These are phyloP conservation scores for Malacosoma neustria DNA, from an alignment of 2,888 invertebrate species.

Conservation along the genomic window DNA sequence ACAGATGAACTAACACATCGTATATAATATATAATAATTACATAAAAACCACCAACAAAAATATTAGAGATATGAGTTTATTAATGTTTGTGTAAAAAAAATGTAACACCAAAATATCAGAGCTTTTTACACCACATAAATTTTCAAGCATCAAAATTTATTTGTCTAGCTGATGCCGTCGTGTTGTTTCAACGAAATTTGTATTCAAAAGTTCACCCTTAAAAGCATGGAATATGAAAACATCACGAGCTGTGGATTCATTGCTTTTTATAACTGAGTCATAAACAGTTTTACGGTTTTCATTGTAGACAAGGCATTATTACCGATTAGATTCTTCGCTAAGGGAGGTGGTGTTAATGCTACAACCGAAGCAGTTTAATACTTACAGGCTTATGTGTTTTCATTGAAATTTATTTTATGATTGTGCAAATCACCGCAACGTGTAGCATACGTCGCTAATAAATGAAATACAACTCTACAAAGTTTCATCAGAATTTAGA, in stretches of 20 bases:
- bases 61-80: too few relatives aligned
- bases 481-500: too few relatives aligned
- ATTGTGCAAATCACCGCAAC: too few relatives aligned
- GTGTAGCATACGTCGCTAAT: too few relatives aligned
- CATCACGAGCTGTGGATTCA: slow-evolving; percentile 23
- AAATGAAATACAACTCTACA: too few relatives aligned
- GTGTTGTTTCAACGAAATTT: slow-evolving; percentile 30
- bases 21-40: too few relatives aligned
- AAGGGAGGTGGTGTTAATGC: slow-evolving; percentile 21
- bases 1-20: too few relatives aligned
- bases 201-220: slow-evolving; percentile 33
- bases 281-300: slow-evolving; percentile 46
- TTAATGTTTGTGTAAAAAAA: background rate
- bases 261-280: slow-evolving; percentile 26
- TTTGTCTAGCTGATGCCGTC: slow-evolving; percentile 13
- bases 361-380: slow-evolving; percentile 3
- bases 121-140: slow-evolving; percentile 3
- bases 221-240: slow-evolving; percentile 40
- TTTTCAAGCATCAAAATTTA: slow-evolving; percentile 13
- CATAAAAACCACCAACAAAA: too few relatives aligned
- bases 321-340: slow-evolving; percentile 24
- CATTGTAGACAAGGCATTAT: slow-evolving; percentile 30
- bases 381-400: too few relatives aligned
- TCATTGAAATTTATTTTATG: too few relatives aligned
- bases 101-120: background rate